Evolutionary conservation across 2,888 invertebrate species (phyloP), one percentile per base, ranked within the genome.

Genomic region (Drosophila parthenogenetica): DNA sequence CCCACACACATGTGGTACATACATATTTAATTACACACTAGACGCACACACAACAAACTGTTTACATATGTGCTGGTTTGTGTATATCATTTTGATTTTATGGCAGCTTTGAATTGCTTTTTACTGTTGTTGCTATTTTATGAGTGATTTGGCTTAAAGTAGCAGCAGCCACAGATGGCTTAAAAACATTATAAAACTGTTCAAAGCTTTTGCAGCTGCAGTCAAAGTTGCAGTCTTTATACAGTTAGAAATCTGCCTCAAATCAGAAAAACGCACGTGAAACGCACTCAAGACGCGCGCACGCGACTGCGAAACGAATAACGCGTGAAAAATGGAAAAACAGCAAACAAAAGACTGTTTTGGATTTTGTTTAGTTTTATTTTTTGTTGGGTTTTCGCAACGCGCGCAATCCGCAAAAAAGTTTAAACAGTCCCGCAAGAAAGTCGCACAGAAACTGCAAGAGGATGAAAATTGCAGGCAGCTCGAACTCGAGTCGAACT

Each of bases 371-470:
- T 46, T 40, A 43, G 43, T 48, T 49, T 48, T 43, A 50, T 11
- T 51, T 58, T 57, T 49, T 39, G 46, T 46, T 46, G 76, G 29
- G 46, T 54, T 73, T 82, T 77, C 68, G 79, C 78, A 85, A 83
- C 72, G 83, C 90, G 90, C 90, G 90, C 89, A 79, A 82, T 5
- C 82, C 79, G 85, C 90, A 88, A 81, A 88, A 50, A 89, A 83
- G 80, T 73, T 81, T 86, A 90, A 91, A 91, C 92, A 92, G 90
- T 90, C 90, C 91, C 91, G 92, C 90, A 91, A 91, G 92, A 92
- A 91, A 91, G 92, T 91, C 92, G 92, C 91, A 91, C 90, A 90
- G 89, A 91, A 91, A 92, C 92, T 92, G 91, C 91, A 91, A 90
- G 91, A 91, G 91, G 91, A 91, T 91, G 86, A 87, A 90, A 89